Conservation (phyloP, 1,140 invertebrate species). For the Drosophila littoralis region DNA sequence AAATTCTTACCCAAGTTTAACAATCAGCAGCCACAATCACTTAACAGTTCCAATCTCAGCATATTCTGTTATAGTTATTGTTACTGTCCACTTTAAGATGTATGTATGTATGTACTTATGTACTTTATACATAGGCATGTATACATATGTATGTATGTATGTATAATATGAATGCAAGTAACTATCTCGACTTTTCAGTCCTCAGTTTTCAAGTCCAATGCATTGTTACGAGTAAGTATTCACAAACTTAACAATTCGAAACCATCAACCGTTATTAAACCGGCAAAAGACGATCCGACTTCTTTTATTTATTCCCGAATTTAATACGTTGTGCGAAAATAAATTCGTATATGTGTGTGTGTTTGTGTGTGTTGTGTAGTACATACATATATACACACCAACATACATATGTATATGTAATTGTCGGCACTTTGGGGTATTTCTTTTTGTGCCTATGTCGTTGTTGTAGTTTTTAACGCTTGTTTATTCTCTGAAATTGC, state of each 20-base stretch:
- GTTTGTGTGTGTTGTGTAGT: neutral
- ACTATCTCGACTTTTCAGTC: neutral
- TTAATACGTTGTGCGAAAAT: constrained; percentile 5
- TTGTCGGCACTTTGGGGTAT: too few species aligned
- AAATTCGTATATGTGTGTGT: neutral
- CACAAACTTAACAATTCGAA: neutral
- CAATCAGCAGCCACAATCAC: constrained; percentile 26
- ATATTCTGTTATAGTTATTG: constrained; percentile 30
- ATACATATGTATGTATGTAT: constrained; percentile 5
- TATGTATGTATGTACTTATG: neutral
- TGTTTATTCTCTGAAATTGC: constrained; percentile 36
- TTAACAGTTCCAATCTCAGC: constrained; percentile 29
- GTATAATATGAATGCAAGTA: constrained; percentile 8
- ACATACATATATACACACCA: neutral
- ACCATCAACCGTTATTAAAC: neutral
- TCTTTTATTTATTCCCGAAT: constrained; percentile 17
- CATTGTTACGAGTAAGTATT: constrained; percentile 6
- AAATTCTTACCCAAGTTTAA: constrained; percentile 30
- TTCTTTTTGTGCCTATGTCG: neutral
- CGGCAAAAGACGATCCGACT: constrained; percentile 4
- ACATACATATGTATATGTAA: neutral
- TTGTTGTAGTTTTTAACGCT: constrained; percentile 26
- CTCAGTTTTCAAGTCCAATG: constrained; percentile 4
- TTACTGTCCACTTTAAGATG: constrained; percentile 16
- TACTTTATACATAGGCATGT: neutral